A percentile compares a stretch with the other conserved stretches of the same genome.
phyloP scores from a whole-genome alignment of 2,113 vertebrate genomes.

The Azemiops feae region DNA sequence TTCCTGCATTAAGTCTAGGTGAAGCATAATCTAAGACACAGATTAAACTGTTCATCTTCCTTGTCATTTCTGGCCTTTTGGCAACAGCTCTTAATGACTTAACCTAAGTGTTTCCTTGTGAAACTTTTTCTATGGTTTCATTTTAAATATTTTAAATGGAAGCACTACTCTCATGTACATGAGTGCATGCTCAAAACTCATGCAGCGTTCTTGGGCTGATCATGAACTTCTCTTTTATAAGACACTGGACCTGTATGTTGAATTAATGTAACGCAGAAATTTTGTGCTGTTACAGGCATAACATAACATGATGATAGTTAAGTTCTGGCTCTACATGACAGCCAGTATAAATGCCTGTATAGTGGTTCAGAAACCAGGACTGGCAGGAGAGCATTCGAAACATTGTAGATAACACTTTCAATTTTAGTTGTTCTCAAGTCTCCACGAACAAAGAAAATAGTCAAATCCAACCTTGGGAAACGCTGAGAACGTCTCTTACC shows the following conservation, averaged over 20 bases:
- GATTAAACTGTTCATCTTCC: not conserved
- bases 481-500: not conserved
- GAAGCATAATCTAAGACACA: not conserved
- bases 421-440: not conserved
- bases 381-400: not conserved
- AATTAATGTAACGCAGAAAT: not conserved
- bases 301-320: not conserved
- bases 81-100: not conserved
- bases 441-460: not conserved
- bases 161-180: not conserved
- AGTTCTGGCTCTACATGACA: not conserved
- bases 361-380: not conserved
- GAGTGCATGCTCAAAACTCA: not conserved
- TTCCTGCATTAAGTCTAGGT: not conserved
- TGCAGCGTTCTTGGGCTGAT: not conserved
- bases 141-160: not conserved
- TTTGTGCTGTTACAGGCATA: not conserved
- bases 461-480: not conserved
- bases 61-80: not conserved
- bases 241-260: not conserved
- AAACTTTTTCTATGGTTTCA: not conserved
- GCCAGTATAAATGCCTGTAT: not conserved
- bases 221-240: not conserved
- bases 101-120: not conserved
- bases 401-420: not conserved